Conservation (phyloP, 2,888 invertebrate genomes). For the Acronicta aceris region DNA sequence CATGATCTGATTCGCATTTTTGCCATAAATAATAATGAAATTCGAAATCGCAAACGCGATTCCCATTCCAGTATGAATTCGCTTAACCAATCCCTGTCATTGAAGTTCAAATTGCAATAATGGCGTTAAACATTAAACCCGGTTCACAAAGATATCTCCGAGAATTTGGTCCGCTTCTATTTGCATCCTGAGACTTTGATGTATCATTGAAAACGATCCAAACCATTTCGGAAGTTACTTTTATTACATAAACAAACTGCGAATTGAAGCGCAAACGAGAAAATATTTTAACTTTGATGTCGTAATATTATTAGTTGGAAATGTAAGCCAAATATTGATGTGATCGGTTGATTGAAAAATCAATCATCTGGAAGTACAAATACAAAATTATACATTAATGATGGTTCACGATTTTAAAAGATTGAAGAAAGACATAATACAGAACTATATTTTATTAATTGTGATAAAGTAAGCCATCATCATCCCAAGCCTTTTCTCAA, state of each 20-base stretch:
- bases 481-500: too few relatives aligned
- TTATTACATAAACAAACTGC: conserved; percentile 51
- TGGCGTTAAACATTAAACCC: not conserved
- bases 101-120: conserved; percentile 6
- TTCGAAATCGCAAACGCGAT: not conserved
- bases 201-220: conserved; percentile 43
- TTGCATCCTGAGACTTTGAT: conserved; percentile 44
- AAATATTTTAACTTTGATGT: conserved; percentile 49
- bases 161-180: conserved; percentile 25
- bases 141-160: conserved; percentile 12
- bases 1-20: conserved; percentile 11
- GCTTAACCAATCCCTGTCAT: not conserved
- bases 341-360: conserved; percentile 5
- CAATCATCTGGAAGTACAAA: conserved; percentile 10
- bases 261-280: conserved; percentile 24
- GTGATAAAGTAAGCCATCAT: too few relatives aligned
- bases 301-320: conserved; percentile 29
- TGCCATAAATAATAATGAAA: conserved; percentile 9
- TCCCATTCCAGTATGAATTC: not conserved
- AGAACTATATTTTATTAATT: not conserved
- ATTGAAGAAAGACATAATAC: not conserved
- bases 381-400: conserved; percentile 2
- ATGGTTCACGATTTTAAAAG: not conserved
- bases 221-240: conserved; percentile 44
- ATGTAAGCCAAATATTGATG: conserved; percentile 25